These are phyloP conservation scores for Parnassius glacialis DNA, from an alignment of 2,888 invertebrate species.

Conservation along the genomic window DNA sequence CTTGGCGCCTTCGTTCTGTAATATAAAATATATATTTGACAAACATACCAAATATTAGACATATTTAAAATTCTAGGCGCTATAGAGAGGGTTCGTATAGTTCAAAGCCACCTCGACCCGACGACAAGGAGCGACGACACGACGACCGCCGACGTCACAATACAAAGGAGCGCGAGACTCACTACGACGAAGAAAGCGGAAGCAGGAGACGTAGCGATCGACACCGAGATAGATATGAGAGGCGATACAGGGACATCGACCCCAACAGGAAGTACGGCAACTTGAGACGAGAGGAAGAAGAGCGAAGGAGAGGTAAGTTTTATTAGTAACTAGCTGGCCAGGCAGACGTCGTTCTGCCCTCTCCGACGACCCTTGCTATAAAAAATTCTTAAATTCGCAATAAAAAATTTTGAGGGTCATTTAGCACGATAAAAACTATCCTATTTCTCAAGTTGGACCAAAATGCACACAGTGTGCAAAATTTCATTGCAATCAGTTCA, in stretches of 20 bases:
- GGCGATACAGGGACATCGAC: conserved; percentile 64
- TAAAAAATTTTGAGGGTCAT: no score
- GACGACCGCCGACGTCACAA: conserved; percentile 52
- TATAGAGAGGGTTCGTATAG: conserved; percentile 76
- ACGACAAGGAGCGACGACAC: conserved; percentile 60
- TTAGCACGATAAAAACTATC: no score
- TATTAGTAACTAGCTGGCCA: no score
- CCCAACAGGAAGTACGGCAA: conserved; percentile 56
- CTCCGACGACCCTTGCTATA: no score
- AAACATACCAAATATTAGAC: no score
- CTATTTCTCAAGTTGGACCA: no score
- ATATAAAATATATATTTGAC: no score
- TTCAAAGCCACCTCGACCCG: conserved; percentile 68
- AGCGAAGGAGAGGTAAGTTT: conserved; percentile 51
- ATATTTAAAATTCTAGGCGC: conserved; percentile 46
- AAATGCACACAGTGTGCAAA: no score
- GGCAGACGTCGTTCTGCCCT: no score
- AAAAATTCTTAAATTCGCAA: no score
- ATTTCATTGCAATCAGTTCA: no score
- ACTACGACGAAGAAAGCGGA: conserved; percentile 49
- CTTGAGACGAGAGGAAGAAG: conserved; percentile 55
- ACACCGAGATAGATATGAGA: conserved; percentile 50
- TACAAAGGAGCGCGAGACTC: conserved; percentile 54
- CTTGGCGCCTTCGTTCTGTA: no score
- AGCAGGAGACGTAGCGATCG: conserved; percentile 48